Evolutionary conservation across 2,113 vertebrate species (phyloP), one percentile per base, ranked within the genome.

Genomic region (Pachyramphus minor): DNA sequence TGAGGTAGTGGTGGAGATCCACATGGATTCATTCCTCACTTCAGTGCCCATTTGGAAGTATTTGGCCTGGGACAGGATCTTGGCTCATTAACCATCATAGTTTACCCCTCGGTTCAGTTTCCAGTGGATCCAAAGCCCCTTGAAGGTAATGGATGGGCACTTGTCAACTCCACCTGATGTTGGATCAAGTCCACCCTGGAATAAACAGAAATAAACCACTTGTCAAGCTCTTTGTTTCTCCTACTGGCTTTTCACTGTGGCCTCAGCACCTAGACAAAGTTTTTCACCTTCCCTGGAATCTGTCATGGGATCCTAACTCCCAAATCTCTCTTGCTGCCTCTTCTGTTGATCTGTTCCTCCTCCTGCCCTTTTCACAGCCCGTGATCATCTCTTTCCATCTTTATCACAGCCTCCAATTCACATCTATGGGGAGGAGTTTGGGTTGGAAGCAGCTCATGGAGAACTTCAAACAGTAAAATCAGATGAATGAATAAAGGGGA

Each of bases 401-500:
- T 21, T 35, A 45, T n/a, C 1, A 0, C 64, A 71, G 67, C 42
- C 87, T 92, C 67, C 42, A 18, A 6, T 44, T 72, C 47, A 39
- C 45, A 39, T 80, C 20, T 9, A 5, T 11, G 19, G 75, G 92
- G 82, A 83, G 90, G 89, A 80, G 75, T 72, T 85, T 93, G 91
- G 68, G 42, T 56, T 67, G 82, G 84, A 78, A 86, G 59, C 63
- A 59, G 79, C 67, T 88, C 17, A 4, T 71, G 85, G 63, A 71
- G 59, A 73, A 74, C 87, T 92, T 96, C 79, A 92, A 93, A 69
- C 35, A 72, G 63, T 20, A 20, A 49, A 63, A 69, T 47, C 27
- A 37, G 55, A 96, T 86, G 84, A 86, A 96, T 94, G 87, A 92
- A 96, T 94, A 96, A 96, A 96, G 82, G 68, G 27, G 35, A 24